Base-by-base conservation (phyloP, 2,888 invertebrate species). In the Hydrotaea diabolus region DNA sequence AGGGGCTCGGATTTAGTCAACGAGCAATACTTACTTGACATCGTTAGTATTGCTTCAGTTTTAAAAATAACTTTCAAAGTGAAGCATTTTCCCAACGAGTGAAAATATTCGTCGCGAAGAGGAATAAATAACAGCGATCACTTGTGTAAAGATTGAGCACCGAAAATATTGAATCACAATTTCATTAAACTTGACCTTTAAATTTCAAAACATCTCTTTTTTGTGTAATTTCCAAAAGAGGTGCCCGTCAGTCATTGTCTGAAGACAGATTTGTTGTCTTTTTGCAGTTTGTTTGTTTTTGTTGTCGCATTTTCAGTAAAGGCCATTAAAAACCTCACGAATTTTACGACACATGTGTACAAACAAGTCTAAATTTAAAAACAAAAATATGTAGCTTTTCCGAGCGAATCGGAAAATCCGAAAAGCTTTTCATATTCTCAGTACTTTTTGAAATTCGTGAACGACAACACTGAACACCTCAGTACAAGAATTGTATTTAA, bases 161-260 rank as follows among this genome's bases (percentile, higher is more conserved):
- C 1, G 49, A 49, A 49, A 59, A 13, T 21, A 59, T 15, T 23
- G 69, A 23, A 46, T 46, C 39, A 21, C 23, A 23, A 69, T 46
- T 69, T 46, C 21, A 46, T 43, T 69, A 69, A 69, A 43, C 69
- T 69, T 69, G 69, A 69, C 69, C 69, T 69, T 69, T 69, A 69
- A 46, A 66, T 46, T 21, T 43, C 46, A 26, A 59, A 59, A 15
- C 13, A 46, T 39, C 5, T 69, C 36, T 3, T 69, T 39, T 43
- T 66, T 39, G 69, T 69, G 69, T 69, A 46, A 69, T 5, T 69
- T 69, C 69, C 43, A 69, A 23, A 46, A 59, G 23, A 46, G 21
- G 13, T 66, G 39, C 13, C 59, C 43, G 39, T 19, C 59, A 31
- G 31, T 31, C 31, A 26, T 31, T 31, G 3, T 62, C n/a, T 15